Evolutionary conservation across 2,797 vertebrate species (phyloP), one percentile per base, ranked within the genome.

Genomic region (Holocentrus rufus): DNA sequence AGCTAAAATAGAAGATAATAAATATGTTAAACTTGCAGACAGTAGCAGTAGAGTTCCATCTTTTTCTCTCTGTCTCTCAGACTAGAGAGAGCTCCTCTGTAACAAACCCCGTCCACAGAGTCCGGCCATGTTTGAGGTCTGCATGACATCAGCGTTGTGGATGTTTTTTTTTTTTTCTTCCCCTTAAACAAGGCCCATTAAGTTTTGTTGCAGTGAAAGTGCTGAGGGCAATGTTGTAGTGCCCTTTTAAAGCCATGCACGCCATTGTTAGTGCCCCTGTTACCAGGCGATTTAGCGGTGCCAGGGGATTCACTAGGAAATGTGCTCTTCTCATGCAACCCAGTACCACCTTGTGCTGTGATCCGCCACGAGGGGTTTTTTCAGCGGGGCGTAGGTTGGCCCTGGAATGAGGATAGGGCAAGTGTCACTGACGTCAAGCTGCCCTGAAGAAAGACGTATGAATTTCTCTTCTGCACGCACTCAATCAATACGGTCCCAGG

Each of bases 301-400:
- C 90, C 89, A 69, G 83, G 91, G 90, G 93, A 94, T 87, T 72
- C 61, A 69, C 83, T 78, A 76, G 89, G 78, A 93, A 95, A 95
- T 94, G 74, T 90, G 91, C 90, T 91, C 89, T 93, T 94, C 93
- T 93, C 93, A 94, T 94, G 93, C 93, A 93, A 94, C 75, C 66
- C 69, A n/a, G 74, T 67, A 82, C 86, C 85, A 89, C 84, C 86
- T 82, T 77, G 69, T 65, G 66, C 78, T 62, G 17, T 59, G 72
- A 79, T 71, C 60, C 17, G 20, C 77, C 73, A 77, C 62, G 7
- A 27, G 76, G 80, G 75, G n/a, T n/a, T n/a, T 59, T 84, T 85
- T 79, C 80, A 74, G 75, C 57, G 65, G 85, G 74, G 82, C 70
- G 67, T 46, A 67, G 78, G 70, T 76, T 79, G 85, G 84, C 7